Conservation (phyloP, 1,140 invertebrate genomes). For the Drosophila aff. region DNA sequence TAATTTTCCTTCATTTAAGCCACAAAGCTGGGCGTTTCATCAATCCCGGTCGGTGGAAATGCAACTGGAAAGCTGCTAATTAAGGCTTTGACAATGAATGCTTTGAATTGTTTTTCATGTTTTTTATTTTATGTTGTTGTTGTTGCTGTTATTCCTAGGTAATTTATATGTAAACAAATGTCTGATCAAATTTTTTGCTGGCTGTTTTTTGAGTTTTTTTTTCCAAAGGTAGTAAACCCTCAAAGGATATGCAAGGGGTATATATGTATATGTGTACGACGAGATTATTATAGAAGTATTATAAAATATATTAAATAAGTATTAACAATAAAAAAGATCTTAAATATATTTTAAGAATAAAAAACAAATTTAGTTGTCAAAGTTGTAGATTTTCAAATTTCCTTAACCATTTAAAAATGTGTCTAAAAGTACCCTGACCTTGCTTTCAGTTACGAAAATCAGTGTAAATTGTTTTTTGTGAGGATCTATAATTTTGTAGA, state of each 20-base stretch:
- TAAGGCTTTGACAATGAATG: constrained; percentile 28
- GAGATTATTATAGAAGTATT: neutral
- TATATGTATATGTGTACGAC: neutral
- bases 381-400: neutral
- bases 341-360: neutral
- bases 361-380: neutral
- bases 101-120: constrained; percentile 8
- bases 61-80: constrained; percentile 34
- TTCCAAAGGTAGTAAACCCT: neutral
- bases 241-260: neutral
- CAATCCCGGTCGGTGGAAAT: neutral
- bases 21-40: constrained; percentile 9
- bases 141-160: constrained; percentile 41
- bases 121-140: neutral
- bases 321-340: neutral
- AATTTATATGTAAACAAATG: constrained; percentile 77
- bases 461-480: neutral
- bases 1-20: neutral
- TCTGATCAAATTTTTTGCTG: constrained; percentile 28
- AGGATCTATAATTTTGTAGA: too few species aligned
- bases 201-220: neutral
- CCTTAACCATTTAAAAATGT: neutral
- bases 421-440: neutral
- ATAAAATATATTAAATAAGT: neutral
- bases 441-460: neutral